Percentiles rank a stretch among this genome's conserved stretches.
Conservation (phyloP, 2,113 vertebrate genomes). For the Sander vitreus region DNA sequence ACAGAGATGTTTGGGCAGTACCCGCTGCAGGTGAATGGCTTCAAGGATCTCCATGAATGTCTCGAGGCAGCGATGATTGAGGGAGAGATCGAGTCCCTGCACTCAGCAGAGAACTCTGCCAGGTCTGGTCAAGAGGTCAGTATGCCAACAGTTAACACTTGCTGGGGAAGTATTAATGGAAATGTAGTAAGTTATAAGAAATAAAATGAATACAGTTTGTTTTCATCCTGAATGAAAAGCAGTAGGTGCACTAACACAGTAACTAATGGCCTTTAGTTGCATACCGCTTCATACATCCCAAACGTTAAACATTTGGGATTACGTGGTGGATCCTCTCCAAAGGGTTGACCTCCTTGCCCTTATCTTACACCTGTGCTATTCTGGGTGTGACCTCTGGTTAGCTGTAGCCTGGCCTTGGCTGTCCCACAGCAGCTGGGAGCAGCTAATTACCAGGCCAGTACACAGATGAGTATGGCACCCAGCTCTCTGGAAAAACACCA, state of each 20-base stretch:
- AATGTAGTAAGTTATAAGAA: no score
- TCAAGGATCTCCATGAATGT: slow-evolving; percentile 98
- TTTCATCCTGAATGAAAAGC: neutral
- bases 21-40: slow-evolving; percentile 97
- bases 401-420: slow-evolving; percentile 23
- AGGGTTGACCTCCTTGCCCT: slow-evolving; percentile 36
- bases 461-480: slow-evolving; percentile 49
- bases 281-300: no score
- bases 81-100: slow-evolving; percentile 98
- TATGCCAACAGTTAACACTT: neutral
- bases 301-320: slow-evolving; percentile 8
- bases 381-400: slow-evolving; percentile 55
- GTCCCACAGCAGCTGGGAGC: slow-evolving; percentile 64
- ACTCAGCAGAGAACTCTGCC: slow-evolving; percentile 94
- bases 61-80: slow-evolving; percentile 98
- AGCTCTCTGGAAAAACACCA: slow-evolving; percentile 43
- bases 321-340: slow-evolving; percentile 33
- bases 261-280: no score
- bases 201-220: neutral
- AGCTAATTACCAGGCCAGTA: slow-evolving; percentile 63
- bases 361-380: slow-evolving; percentile 54
- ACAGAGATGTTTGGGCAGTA: slow-evolving; percentile 99
- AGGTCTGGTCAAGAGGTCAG: slow-evolving; percentile 90
- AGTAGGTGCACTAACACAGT: neutral
- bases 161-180: no score